These are phyloP conservation scores for Drosophila mulleri DNA, from an alignment of 2,888 invertebrate genomes.

Conservation along the genomic window DNA sequence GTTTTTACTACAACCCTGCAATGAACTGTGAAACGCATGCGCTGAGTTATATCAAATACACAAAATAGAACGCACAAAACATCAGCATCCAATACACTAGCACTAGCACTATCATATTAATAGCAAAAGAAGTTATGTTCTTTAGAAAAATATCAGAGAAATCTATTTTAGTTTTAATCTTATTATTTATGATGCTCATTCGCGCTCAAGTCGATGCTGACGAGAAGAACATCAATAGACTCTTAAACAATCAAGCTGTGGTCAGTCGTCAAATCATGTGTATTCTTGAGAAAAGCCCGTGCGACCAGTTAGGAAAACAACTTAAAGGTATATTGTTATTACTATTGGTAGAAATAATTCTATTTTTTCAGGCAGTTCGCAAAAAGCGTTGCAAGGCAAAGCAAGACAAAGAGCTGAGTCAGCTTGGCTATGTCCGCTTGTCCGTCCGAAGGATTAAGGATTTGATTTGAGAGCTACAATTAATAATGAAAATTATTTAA, in stretches of 20 bases:
- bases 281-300: conserved; percentile 87
- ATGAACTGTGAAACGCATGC: conserved; percentile 50
- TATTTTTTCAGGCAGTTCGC: not conserved
- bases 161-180: conserved; percentile 61
- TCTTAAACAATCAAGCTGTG: conserved; percentile 84
- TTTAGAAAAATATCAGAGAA: conserved; percentile 52
- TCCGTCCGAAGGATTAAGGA: not conserved
- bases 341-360: conserved; percentile 15
- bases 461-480: not conserved
- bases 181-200: conserved; percentile 69
- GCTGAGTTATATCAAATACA: conserved; percentile 50
- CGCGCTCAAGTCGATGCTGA: conserved; percentile 65
- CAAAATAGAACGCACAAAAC: conserved; percentile 21
- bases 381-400: not conserved
- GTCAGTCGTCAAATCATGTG: conserved; percentile 87
- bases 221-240: conserved; percentile 82
- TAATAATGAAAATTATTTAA: not conserved
- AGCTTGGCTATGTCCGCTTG: not conserved
- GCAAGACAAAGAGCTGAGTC: not conserved
- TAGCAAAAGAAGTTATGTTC: conserved; percentile 46
- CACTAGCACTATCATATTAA: conserved; percentile 11
- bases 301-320: conserved; percentile 87
- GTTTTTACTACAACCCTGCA: conserved; percentile 24
- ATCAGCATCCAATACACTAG: conserved; percentile 37
- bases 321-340: conserved; percentile 86